Evolutionary conservation across 2,113 vertebrate genomes (phyloP).

Genomic region (Zeus faber): DNA sequence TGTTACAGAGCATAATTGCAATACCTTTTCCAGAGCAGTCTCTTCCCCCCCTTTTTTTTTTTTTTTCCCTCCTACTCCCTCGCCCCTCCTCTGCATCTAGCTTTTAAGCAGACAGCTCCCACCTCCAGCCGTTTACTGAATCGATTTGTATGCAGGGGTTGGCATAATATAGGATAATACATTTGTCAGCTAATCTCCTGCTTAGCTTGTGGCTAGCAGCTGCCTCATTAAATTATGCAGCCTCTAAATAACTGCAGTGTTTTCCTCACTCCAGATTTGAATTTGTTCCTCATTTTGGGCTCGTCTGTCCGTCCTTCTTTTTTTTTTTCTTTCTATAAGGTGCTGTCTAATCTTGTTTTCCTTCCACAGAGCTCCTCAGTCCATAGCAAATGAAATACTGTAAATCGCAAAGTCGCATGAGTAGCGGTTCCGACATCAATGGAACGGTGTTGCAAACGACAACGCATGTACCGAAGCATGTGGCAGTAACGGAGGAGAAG

Average conservation of each 20-base stretch:
- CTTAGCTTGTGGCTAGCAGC: slow-evolving; percentile 43
- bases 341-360: too few relatives aligned
- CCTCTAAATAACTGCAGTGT: slow-evolving; percentile 41
- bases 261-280: slow-evolving; percentile 32
- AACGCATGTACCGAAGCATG: too few relatives aligned
- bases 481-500: too few relatives aligned
- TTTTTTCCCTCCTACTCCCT: not conserved
- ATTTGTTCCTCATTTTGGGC: slow-evolving; percentile 19
- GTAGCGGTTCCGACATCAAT: too few relatives aligned
- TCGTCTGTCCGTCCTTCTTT: too few relatives aligned
- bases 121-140: slow-evolving; percentile 41
- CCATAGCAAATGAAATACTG: too few relatives aligned
- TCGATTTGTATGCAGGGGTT: slow-evolving; percentile 39
- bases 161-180: slow-evolving; percentile 31
- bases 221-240: slow-evolving; percentile 45
- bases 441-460: too few relatives aligned
- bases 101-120: slow-evolving; percentile 36
- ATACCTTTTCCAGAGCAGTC: too few relatives aligned
- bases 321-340: too few relatives aligned
- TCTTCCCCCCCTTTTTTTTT: too few relatives aligned
- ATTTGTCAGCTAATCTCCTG: slow-evolving; percentile 51
- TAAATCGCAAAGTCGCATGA: too few relatives aligned
- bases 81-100: not conserved
- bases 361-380: too few relatives aligned
- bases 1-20: not conserved